Percentiles rank a stretch among this genome's conserved stretches.
phyloP scores from a whole-genome alignment of 2,113 vertebrate genomes.

The Rhynchopsitta pachyrhyncha region DNA sequence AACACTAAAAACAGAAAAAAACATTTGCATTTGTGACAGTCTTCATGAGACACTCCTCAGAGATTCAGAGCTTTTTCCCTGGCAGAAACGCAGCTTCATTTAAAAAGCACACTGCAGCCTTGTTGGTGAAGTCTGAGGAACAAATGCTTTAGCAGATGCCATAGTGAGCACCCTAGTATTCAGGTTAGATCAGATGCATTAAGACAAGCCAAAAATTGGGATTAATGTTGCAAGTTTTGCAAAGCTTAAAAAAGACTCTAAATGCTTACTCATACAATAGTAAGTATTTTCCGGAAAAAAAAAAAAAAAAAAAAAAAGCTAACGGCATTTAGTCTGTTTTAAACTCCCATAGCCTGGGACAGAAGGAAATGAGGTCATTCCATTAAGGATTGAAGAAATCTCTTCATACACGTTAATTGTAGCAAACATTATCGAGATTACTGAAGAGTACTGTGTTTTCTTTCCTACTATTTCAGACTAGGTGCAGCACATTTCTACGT shows the following conservation, averaged over 20 bases:
- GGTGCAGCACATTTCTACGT: background rate
- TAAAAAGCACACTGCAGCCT: background rate
- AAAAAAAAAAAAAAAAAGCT: background rate
- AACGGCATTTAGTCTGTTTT: background rate
- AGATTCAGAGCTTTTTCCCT: background rate
- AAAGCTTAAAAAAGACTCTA: background rate
- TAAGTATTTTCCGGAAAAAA: background rate
- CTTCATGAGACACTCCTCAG: background rate
- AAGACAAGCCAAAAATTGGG: background rate
- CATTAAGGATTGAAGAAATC: background rate
- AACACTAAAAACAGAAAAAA: background rate
- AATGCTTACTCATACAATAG: background rate
- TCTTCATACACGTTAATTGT: background rate
- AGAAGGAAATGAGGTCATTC: background rate
- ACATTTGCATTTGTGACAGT: background rate
- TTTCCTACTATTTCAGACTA: background rate
- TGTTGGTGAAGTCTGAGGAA: background rate
- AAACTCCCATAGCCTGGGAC: background rate
- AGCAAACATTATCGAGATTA: background rate
- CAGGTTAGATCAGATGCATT: background rate
- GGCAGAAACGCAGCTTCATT: background rate
- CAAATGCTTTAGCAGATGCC: background rate
- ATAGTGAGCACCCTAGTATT: background rate
- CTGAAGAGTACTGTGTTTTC: background rate
- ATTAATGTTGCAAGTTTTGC: background rate